A percentile compares a stretch with the other conserved stretches of the same genome.
Conservation (phyloP, 2,113 vertebrate species). For the Asarcornis scutulata region DNA sequence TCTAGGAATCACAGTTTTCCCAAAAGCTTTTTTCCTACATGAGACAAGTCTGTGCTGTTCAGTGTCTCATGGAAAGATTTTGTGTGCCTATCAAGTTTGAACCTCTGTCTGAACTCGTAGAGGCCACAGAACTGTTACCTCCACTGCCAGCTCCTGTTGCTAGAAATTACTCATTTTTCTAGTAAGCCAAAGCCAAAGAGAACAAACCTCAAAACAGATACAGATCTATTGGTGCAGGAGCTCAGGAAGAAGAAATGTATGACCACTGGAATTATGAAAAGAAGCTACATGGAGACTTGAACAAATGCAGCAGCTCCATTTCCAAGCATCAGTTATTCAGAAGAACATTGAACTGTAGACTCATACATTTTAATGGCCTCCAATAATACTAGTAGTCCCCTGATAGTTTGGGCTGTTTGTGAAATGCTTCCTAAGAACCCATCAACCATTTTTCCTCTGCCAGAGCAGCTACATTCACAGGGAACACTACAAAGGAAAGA, state of each 20-base stretch:
- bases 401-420: not conserved
- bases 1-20: not conserved
- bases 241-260: not conserved
- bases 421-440: not conserved
- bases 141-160: not conserved
- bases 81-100: not conserved
- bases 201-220: not conserved
- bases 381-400: fast-evolving
- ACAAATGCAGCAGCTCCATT: not conserved
- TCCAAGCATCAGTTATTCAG: not conserved
- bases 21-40: not conserved
- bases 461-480: not conserved
- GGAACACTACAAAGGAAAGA: not conserved
- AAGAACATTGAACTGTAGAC: not conserved
- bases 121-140: not conserved
- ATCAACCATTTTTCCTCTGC: not conserved
- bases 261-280: not conserved
- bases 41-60: not conserved
- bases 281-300: not conserved
- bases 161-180: not conserved
- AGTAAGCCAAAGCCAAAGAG: not conserved
- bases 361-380: not conserved
- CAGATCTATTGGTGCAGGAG: not conserved
- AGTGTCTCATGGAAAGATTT: not conserved
- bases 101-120: not conserved